Evolutionary conservation across 1,140 invertebrate genomes (phyloP), one percentile per base, ranked within the genome.

Genomic region (Drosophila tristis): DNA sequence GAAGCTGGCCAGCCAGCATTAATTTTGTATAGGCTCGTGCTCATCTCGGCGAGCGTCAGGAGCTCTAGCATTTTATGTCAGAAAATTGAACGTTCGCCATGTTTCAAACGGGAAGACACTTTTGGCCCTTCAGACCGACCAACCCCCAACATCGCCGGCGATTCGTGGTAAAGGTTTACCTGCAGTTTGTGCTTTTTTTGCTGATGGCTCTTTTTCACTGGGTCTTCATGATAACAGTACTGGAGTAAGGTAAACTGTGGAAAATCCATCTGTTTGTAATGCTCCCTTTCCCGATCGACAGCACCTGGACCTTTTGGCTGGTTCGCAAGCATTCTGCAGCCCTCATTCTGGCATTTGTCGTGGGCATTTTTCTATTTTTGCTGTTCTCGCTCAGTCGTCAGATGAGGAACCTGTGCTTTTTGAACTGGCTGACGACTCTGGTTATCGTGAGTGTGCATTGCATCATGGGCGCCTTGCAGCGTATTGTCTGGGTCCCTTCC

Each of bases 121-220:
- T 85, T 16, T 74, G 60, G 53, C 47, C 61, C 8, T 47, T 76
- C 1, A 23, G 2, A 2, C n/a, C 2, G 80, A 84, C 16, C 55
- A 39, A 3, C 25, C 48, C 0, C 20, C 39, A 5, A 13, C 47
- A 78, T 5, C 49, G 81, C 1, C 54, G 74, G 0, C 20, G 35
- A 0, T 74, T 67, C 16, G 58, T 74, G 2, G 35, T 23, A 4
- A 47, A 5, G 2, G 60, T 54, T n/a, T 74, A 66, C n/a, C 1
- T 55, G 0, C 26, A 54, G 9, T 54, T 74, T 13, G 7, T 15
- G 1, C 2, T 4, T 0, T 84, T 50, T 26, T 0, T 73, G 0
- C 0, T 61, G 3, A 0, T 61, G 2, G 78, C 57, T 1, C 4
- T 82, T 0, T 0, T 54, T 0, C 68, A 81, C 50, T 86, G 82